phyloP scores from a whole-genome alignment of 2,888 invertebrate species.

The Leptinotarsa rubiginosa region DNA sequence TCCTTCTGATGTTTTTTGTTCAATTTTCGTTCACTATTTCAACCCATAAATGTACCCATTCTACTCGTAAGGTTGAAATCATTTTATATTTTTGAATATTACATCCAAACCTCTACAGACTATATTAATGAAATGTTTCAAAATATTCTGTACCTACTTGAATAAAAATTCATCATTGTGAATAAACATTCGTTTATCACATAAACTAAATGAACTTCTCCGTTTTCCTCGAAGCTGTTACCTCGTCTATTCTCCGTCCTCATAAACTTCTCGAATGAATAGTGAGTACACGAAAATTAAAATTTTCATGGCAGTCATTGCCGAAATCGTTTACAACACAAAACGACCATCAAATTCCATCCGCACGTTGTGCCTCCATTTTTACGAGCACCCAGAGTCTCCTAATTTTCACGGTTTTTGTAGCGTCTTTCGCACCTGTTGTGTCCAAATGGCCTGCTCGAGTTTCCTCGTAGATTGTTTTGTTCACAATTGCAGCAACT shows the following conservation, averaged over 20 bases:
- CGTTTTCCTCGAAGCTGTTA: neutral
- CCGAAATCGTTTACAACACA: constrained; percentile 35
- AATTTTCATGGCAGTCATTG: constrained; percentile 20
- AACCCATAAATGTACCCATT: too few relatives aligned
- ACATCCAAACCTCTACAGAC: too few relatives aligned
- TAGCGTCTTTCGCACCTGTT: constrained; percentile 1
- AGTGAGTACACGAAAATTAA: constrained; percentile 10
- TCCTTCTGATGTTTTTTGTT: too few relatives aligned
- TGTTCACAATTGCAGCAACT: neutral
- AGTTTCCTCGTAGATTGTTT: neutral
- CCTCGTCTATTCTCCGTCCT: neutral
- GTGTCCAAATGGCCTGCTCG: constrained; percentile 8
- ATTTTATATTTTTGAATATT: too few relatives aligned
- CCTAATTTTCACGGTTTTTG: constrained; percentile 37
- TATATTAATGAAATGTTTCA: too few relatives aligned
- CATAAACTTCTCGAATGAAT: constrained; percentile 1
- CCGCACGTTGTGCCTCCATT: constrained; percentile 31
- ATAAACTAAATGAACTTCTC: too few relatives aligned
- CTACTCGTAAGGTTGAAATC: too few relatives aligned
- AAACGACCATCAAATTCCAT: constrained; percentile 37
- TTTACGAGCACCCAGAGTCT: constrained; percentile 43
- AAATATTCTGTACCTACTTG: too few relatives aligned
- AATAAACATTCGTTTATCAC: too few relatives aligned
- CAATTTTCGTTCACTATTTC: too few relatives aligned
- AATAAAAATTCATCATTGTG: too few relatives aligned